Evolutionary conservation across 2,888 invertebrate genomes (phyloP), one percentile per base, ranked within the genome.

Genomic region (Drosophila glabriapex): DNA sequence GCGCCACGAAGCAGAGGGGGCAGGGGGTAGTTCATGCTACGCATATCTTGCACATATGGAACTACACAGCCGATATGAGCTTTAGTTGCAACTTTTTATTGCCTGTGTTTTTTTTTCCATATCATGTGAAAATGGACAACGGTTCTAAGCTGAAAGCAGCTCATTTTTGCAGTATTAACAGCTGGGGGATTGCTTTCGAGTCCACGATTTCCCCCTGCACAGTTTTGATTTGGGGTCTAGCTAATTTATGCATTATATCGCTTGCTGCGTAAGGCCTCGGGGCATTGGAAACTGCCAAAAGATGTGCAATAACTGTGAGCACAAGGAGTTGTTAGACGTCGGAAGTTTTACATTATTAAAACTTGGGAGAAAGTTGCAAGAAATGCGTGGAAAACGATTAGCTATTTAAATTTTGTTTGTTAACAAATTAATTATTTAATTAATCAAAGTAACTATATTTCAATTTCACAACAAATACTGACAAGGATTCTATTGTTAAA

Each of bases 51-150:
- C 69, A 82, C 77, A 87, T 82, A 78, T 78, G 66, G 68, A 75
- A 62, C 59, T 33, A 62, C 61, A 16, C 10, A 54, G n/a, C n/a
- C 63, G 22, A 53, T 61, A 66, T 46, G 50, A 58, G 74, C 61
- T 54, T 59, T 55, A 58, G 54, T 62, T 62, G 49, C 67, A 56
- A 74, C 65, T 58, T 65, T 67, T 83, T 85, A 76, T 83, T 77
- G 62, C 73, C 43, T 35, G 54, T 22, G 55, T 55, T 43, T 31
- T 52, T 50, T 52, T 65, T 52, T 53, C 41, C 60, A 70, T 74
- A 79, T 80, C 88, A 89, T 86, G 89, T 89, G 86, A 89, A 82
- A 85, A 86, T 80, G 76, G 62, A 37, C 64, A 82, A 76, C 68
- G 72, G 69, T 73, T 86, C 73, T 66, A 59, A 66, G 28, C 46